Evolutionary conservation across 2,888 invertebrate genomes (phyloP), one percentile per base, ranked within the genome.

Genomic region (Drosophila prostipennis): DNA sequence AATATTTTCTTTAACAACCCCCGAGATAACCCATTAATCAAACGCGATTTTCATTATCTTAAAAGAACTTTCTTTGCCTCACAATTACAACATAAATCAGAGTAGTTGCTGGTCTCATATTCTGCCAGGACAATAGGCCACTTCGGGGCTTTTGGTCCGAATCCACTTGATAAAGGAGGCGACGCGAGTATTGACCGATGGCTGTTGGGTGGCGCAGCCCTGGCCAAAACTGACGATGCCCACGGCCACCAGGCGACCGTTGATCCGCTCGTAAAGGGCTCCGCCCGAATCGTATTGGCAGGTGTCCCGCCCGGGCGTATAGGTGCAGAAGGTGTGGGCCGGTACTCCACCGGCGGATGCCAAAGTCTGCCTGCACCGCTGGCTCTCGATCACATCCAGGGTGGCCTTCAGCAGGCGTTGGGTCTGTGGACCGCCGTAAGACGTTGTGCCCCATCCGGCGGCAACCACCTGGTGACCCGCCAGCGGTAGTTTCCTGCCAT

Each of bases 141-240:
- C 86, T 58, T 92, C 91, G 29, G 89, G 83, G 5, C 92, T 92
- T 51, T 89, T 89, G 26, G 76, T 70, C 10, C 91, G 77, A 46
- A 95, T 94, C 94, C 95, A 95, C 13, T 92, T 89, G 3, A 95
- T 72, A 87, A 92, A 94, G 1, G 93, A 91, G n/a, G 94, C 92
- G 3, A 95, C 92, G 58, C 93, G 92, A 0, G 93, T 93, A 84
- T 94, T 94, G 2, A 94, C 92, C 34, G 93, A 92, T 1, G 94
- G 94, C 57, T 79, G 77, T 7, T 77, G 78, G 0, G 91, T 80
- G 10, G 92, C 94, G 80, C 95, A 95, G 34, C 87, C 92, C 32
- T 87, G 79, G 3, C 95, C 95, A 74, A 90, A 93, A 59, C 93
- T 94, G 19, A 94, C 93, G 42, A 94, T 89, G 2, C 94, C 95